These are phyloP conservation scores for Hozukius guyotensis DNA, from an alignment of 2,797 vertebrate genomes.

Conservation along the genomic window DNA sequence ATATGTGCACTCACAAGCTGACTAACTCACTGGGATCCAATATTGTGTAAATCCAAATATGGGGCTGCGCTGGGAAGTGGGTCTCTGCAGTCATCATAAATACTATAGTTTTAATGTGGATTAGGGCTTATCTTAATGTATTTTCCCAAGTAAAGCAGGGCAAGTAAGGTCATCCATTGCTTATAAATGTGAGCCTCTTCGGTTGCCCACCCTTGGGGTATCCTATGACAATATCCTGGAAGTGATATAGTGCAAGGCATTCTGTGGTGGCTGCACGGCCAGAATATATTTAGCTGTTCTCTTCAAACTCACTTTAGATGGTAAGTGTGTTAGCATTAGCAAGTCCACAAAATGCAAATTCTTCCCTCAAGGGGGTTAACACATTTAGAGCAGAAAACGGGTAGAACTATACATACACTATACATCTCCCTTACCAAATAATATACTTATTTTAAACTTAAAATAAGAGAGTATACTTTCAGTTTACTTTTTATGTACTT, in stretches of 20 bases:
- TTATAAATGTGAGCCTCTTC: conserved; percentile 34
- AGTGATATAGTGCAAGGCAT: conserved; percentile 58
- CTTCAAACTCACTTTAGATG: conserved; percentile 75
- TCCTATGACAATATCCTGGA: conserved; percentile 67
- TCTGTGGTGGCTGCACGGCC: conserved; percentile 36
- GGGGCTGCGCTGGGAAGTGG: neutral
- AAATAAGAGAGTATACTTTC: no score
- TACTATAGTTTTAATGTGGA: conserved; percentile 28
- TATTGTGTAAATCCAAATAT: conserved; percentile 33
- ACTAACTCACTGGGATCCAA: conserved; percentile 36
- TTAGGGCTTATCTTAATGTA: conserved; percentile 5
- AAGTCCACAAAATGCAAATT: conserved; percentile 30
- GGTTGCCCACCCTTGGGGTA: conserved; percentile 41
- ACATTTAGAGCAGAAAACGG: conserved; percentile 1
- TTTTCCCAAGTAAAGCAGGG: conserved; percentile 28
- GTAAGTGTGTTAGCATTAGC: conserved; percentile 41
- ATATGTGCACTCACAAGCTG: conserved; percentile 29
- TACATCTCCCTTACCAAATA: neutral
- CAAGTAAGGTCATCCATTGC: conserved; percentile 40
- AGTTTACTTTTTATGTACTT: no score
- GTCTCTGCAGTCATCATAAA: conserved; percentile 1
- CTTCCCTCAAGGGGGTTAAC: conserved; percentile 1
- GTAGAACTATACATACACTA: neutral
- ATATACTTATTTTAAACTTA: no score
- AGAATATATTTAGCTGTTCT: conserved; percentile 84